Evolutionary conservation across 2,888 invertebrate genomes (phyloP), one percentile per base, ranked within the genome.

Genomic region (Epinotia ramella): DNA sequence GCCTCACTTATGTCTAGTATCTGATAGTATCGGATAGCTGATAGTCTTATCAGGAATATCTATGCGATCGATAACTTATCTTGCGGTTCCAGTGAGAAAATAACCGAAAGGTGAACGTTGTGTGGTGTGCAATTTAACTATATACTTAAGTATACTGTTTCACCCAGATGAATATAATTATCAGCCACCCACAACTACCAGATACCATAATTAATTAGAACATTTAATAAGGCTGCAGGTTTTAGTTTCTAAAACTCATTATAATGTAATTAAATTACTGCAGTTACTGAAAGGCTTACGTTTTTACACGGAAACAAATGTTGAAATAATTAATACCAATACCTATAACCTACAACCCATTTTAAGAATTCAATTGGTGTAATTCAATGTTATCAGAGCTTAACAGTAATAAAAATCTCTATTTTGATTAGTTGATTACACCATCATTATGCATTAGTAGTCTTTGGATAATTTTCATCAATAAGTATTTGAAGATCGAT

Each of bases 11-110:
- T 46, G 68, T 18, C 59, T 59, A 64, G 46, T 75, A 60, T 53
- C 40, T 49, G 12, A 24, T 76, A 40, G 78, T 73, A 72, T 80
- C 77, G 78, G 78, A 77, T 75, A 67, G 56, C 66, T 76, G 84
- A 82, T 82, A 85, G 79, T 79, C 79, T 84, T 86, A 85, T 86
- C 86, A 73, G 73, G 74, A 73, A 83, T 88, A 87, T 88, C 87
- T 80, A 76, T 77, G 78, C 80, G 82, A 88, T 88, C 86, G 86
- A 88, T 88, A 80, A 78, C 73, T 73, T 73, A 79, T 78, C 77
- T 78, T 73, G 73, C 63, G 73, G 53, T 56, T 77, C 44, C 57
- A 72, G 59, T 77, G 77, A 62, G 49, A 60, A 56, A 57, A 56
- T 46, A 44, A 56, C 69, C 46, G 18, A 7, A 49, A 75, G 59